Evolutionary conservation across 2,797 vertebrate genomes (phyloP).

Genomic region (Peromyscus aztecus): DNA sequence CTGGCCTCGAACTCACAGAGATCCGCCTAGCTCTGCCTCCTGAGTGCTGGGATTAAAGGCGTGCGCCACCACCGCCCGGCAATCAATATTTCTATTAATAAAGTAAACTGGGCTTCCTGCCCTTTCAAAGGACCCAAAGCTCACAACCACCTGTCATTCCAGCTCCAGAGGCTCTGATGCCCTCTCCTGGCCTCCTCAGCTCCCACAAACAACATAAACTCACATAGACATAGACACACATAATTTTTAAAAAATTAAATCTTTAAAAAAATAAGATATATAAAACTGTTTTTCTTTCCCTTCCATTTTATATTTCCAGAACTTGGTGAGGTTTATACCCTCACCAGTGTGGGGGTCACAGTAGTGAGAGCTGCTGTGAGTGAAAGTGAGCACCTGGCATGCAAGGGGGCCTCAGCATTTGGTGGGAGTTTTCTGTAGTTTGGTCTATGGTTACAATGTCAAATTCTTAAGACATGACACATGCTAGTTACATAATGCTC

Average conservation of each 20-base stretch:
- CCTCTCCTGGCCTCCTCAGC: not conserved
- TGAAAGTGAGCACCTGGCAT: not conserved
- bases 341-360: not conserved
- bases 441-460: slow-evolving; percentile 46
- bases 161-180: not conserved
- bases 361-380: not conserved
- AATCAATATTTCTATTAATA: slow-evolving; percentile 41
- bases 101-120: not conserved
- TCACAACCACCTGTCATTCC: not conserved
- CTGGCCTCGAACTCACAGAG: too few species aligned
- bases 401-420: not conserved
- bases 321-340: not conserved
- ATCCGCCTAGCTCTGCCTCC: too few species aligned
- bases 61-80: too few species aligned
- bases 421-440: slow-evolving; percentile 39
- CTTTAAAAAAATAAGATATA: not conserved
- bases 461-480: slow-evolving; percentile 10
- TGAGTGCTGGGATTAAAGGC: too few species aligned
- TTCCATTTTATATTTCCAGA: slow-evolving; percentile 45
- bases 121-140: not conserved
- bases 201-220: not conserved
- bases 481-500: not conserved
- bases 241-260: not conserved
- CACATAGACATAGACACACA: not conserved
- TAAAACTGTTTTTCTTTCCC: not conserved